Base-by-base conservation (phyloP, 2,113 vertebrate genomes). In the Apaloderma vittatum region DNA sequence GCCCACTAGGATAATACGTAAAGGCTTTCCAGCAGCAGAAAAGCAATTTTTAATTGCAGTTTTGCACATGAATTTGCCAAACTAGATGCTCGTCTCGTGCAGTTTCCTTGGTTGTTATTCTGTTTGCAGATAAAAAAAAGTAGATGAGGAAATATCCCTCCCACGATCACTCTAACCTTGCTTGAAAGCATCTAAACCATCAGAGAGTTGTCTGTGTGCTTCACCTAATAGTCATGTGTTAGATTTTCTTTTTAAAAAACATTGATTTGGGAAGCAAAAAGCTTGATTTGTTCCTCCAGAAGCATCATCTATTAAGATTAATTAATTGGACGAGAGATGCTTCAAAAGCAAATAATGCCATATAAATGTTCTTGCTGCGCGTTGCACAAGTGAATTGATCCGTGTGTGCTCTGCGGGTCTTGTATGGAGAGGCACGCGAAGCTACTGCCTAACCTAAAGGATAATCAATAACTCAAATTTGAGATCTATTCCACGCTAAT, bases 101-200 rank as follows among this genome's bases (percentile, higher is more conserved):
- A 59, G 59, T 32, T 91, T 63, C 40, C 40, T 16, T 21, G 36
- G 61, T 4, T 1, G 8, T 40, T 18, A 32, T 18, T 23, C 14
- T 32, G 51, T 24, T 16, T 14, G 34, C 27, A 1, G 40, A 40
- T 40, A 40, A 40, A 40, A 46, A 45, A 34, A 94, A 15, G 20
- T 12, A 40, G 21, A 20, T 5, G 40, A 78, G 57, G 48, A 37
- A 73, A 30, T n/a, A n/a, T 52, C 37, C 49, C 24, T 83, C 19
- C 40, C 4, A 3, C 0, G 0, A 9, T 52, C 8, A 1, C 40
- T 46, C 24, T 49, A n/a, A 3, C 43, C 30, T 67, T 66, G 2
- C 52, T n/a, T 43, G 17, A 57, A 15, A 74, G 36, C 24, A 22
- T 23, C 30, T 51, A 0, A 81, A 80, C 8, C 23, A 8, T 1